A percentile compares a stretch with the other conserved stretches of the same genome.
phyloP scores from a whole-genome alignment of 2,797 vertebrate genomes.

The Tragopan temminckii region DNA sequence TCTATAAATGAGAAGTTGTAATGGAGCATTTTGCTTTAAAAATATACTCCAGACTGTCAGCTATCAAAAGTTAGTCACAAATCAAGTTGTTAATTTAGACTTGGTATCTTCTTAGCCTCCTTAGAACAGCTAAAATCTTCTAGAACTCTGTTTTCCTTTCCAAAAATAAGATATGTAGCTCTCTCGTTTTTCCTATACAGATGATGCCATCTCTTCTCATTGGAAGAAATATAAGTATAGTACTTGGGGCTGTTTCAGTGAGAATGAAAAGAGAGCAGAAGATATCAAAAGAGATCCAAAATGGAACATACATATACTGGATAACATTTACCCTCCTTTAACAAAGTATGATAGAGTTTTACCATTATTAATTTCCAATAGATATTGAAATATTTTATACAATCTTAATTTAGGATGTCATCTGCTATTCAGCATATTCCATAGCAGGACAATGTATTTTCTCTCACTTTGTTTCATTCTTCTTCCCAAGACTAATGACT shows the following conservation, averaged over 20 bases:
- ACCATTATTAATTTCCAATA: background rate
- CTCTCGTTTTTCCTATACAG: background rate
- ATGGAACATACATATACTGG: background rate
- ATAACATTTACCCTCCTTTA: background rate
- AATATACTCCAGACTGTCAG: background rate
- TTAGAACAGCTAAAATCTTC: background rate
- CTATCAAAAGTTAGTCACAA: background rate
- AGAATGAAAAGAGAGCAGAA: background rate
- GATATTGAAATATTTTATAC: background rate
- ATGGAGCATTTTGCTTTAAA: background rate
- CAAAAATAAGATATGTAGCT: background rate
- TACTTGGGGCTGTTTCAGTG: background rate
- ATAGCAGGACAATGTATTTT: background rate
- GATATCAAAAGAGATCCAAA: background rate
- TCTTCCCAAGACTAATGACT: background rate
- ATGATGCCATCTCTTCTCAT: background rate
- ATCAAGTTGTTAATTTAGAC: background rate
- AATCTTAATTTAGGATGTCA: background rate
- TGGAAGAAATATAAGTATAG: background rate
- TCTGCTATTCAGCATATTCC: background rate
- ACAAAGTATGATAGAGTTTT: background rate
- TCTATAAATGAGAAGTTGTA: background rate
- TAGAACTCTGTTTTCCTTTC: background rate
- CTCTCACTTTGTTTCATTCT: background rate
- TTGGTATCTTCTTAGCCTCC: background rate